A percentile compares a stretch with the other conserved stretches of the same genome.
Conservation (phyloP, 2,888 invertebrate species). For the Amaurobius ferox region DNA sequence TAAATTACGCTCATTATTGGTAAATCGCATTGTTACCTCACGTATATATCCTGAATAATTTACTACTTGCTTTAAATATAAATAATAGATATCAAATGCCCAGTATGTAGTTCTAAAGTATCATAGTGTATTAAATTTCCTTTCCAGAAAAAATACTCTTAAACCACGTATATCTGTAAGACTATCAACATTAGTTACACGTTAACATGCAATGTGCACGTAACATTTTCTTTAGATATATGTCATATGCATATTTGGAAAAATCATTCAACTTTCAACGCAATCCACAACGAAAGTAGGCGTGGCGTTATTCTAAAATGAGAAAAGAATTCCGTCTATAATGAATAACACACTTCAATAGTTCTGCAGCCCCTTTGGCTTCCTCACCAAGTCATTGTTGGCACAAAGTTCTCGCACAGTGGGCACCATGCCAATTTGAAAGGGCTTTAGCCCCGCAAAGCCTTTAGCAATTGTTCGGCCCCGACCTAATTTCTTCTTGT, state of each 20-base stretch:
- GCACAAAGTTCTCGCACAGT: conserved; percentile 24
- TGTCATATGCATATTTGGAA: background rate
- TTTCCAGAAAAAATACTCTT: too few relatives aligned
- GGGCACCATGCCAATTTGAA: conserved; percentile 53
- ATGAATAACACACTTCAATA: conserved; percentile 40
- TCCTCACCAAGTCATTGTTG: conserved; percentile 20
- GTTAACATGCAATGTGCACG: background rate
- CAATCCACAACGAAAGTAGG: background rate
- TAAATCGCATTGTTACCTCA: too few relatives aligned
- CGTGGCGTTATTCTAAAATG: background rate
- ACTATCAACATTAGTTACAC: too few relatives aligned
- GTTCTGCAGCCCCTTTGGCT: conserved; percentile 10
- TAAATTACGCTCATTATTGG: too few relatives aligned
- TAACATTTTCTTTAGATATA: background rate
- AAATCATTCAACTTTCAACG: background rate
- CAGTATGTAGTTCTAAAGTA: too few relatives aligned
- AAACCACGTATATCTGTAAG: too few relatives aligned
- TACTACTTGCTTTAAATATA: too few relatives aligned
- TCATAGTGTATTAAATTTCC: too few relatives aligned
- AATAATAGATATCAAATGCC: too few relatives aligned
- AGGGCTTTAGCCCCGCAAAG: conserved; percentile 10
- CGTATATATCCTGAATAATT: too few relatives aligned
- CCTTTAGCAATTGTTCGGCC: conserved; percentile 33
- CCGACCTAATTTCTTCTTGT: conserved; percentile 34
- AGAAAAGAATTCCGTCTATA: conserved; percentile 25